Evolutionary conservation across 2,888 invertebrate species (phyloP), one percentile per base, ranked within the genome.

Genomic region (Chorisops tibialis): DNA sequence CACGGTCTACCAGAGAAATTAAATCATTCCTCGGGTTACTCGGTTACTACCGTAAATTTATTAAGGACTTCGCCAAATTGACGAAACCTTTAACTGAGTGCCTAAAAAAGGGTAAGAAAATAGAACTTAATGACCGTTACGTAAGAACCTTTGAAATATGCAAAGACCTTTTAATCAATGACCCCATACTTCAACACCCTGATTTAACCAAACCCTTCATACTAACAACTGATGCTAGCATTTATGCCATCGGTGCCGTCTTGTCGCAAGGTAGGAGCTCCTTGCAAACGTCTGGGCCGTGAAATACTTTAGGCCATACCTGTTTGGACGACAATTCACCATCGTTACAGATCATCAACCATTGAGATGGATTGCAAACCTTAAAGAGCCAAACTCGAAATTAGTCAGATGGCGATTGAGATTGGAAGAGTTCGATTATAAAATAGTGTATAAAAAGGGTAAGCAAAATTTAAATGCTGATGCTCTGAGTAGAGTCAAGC

Each of bases 281-380:
- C 35, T 74, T 41, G 68, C 67, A 0, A 70, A 75, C 12, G 68
- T 74, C 1, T 73, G 70, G 71, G 72, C 71, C 0, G 64, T 67
- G 1, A 72, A 74, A 65, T 70, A 73, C 54, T 74, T 75, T 41
- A 41, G 73, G 38, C 73, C 72, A 0, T 74, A 74, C 30, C 9
- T 76, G 4, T 73, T 71, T 39, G 74, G 73, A 1, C 67, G 67
- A 24, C 69, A 70, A 56, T 77, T 79, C 38, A 70, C 62, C 0
- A 74, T 79, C 0, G 69, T 72, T 3, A 78, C 75, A 0, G 78
- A 79, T 56, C 77, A 78, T 61, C 67, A 71, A 56, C 74, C 75
- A 1, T 59, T 77, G 2, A 68, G 67, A 2, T 77, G 74, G 73
- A 56, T 77, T 0, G 71, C 74, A 68, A 70, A 67, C 0, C 39